Base-by-base conservation (phyloP, 2,113 vertebrate genomes). In the Neopipo cinnamomea region DNA sequence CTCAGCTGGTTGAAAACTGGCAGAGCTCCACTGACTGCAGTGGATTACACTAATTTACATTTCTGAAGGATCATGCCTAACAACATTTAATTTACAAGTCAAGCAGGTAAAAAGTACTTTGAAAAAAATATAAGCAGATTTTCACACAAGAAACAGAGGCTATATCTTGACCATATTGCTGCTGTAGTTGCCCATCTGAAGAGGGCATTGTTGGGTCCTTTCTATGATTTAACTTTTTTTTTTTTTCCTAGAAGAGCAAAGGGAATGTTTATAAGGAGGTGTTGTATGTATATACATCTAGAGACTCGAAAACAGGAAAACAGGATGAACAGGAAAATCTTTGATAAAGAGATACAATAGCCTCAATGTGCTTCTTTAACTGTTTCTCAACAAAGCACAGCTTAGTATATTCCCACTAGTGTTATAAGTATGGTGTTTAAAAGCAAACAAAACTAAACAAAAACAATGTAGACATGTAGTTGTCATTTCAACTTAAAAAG, bases 1-100 rank as follows among this genome's bases (percentile, higher is more conserved):
- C 37, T 91, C 87, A 91, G 31, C 89, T 95, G 44, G 24, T 93
- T 88, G 66, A 87, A 92, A 89, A 76, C 75, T 94, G 93, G 81
- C 41, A 76, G 49, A 58, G 28, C 37, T 93, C 49, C 71, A 66
- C 84, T 82, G 56, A 37, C n/a, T 83, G 87, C 59, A 59, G 44
- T 91, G 70, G 27, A 74, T 95, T 91, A 67, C 39, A 16, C 14
- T n/a, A 33, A 84, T 93, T 86, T 78, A 59, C 49, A 22, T 82
- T 68, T 88, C 18, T 39, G 71, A 75, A 72, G 47, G 61, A 56
- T 67, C 39, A 25, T 41, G 19, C 41, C 56, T 89, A 89, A 67
- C 28, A 89, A 33, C 24, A 77, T 56, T 73, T 67, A 63, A 78
- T 87, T 91, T 89, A 85, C 37, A 76, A 66, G 37, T 62, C 25